These are phyloP conservation scores for Mechanitis mazaeus DNA, from an alignment of 2,888 invertebrate genomes.

Conservation along the genomic window DNA sequence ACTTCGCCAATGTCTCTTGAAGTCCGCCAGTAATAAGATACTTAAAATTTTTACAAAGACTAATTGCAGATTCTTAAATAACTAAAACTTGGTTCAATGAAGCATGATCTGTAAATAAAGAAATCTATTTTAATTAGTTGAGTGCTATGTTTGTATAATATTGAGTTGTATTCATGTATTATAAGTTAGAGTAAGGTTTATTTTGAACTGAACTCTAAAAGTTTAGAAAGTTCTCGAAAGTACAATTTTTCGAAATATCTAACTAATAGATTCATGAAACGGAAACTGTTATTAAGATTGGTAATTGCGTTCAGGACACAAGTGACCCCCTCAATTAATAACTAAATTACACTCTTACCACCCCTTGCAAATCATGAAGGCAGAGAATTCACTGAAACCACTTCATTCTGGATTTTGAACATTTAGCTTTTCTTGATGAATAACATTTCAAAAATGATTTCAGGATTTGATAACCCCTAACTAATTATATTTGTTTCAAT, in stretches of 20 bases:
- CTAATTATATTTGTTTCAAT: too few relatives aligned
- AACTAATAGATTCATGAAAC: too few relatives aligned
- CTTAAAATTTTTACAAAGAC: constrained; percentile 2
- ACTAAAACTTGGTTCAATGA: background rate
- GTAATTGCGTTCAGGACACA: constrained; percentile 52
- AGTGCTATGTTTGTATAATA: too few relatives aligned
- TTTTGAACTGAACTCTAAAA: too few relatives aligned
- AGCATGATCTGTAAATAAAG: too few relatives aligned
- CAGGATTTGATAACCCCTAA: background rate
- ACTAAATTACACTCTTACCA: constrained; percentile 55
- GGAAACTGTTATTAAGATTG: constrained; percentile 38
- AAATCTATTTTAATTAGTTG: too few relatives aligned
- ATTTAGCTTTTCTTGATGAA: background rate
- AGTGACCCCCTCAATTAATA: constrained; percentile 50
- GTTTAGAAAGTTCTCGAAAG: too few relatives aligned
- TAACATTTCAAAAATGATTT: background rate
- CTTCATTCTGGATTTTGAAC: constrained; percentile 43
- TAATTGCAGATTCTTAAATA: background rate
- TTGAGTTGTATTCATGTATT: too few relatives aligned
- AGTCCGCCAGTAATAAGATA: constrained; percentile 3
- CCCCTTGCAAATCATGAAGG: constrained; percentile 61
- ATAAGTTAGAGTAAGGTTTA: too few relatives aligned
- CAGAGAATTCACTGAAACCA: constrained; percentile 55
- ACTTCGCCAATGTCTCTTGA: constrained; percentile 1
- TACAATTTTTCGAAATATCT: too few relatives aligned